A percentile compares a stretch with the other conserved stretches of the same genome.
These are phyloP conservation scores for Trachelus stipa DNA, from an alignment of 2,888 invertebrate species.

Conservation along the genomic window DNA sequence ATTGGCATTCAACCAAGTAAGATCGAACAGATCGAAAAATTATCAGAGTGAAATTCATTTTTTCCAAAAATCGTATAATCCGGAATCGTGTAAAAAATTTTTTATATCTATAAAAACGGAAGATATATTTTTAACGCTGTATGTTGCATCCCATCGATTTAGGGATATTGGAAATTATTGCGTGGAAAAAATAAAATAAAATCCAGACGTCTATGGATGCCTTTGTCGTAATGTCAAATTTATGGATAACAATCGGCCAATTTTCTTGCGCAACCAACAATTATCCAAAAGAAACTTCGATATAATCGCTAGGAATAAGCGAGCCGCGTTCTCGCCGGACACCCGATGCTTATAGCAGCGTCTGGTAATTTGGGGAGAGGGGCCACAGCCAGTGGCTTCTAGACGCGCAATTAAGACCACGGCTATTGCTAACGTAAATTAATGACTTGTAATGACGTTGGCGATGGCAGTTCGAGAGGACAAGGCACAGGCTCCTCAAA, in stretches of 20 bases:
- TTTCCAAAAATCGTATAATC: background rate
- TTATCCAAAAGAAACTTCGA: slow-evolving; percentile 51
- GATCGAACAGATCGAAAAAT: background rate
- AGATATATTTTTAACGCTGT: too few species aligned
- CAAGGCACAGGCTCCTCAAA: background rate
- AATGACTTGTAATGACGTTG: slow-evolving; percentile 38
- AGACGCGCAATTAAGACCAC: slow-evolving; percentile 46
- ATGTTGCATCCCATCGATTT: background rate
- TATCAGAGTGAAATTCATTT: background rate
- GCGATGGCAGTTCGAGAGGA: background rate
- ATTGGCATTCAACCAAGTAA: background rate
- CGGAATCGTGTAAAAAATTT: background rate
- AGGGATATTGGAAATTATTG: background rate
- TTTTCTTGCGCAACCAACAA: slow-evolving; percentile 52
- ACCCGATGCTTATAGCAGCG: slow-evolving; percentile 53
- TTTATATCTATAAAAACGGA: background rate
- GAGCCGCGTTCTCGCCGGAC: slow-evolving; percentile 38
- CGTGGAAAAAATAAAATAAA: background rate
- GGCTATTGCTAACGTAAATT: slow-evolving; percentile 44
- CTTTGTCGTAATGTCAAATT: slow-evolving; percentile 49
- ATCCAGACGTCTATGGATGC: slow-evolving; percentile 28
- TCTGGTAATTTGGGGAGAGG: slow-evolving; percentile 49
- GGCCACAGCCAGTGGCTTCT: slow-evolving; percentile 32
- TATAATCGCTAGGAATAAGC: slow-evolving; percentile 51
- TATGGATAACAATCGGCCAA: slow-evolving; percentile 50